Base-by-base conservation (phyloP, 2,888 invertebrate species). In the Perithous albicinctus region DNA sequence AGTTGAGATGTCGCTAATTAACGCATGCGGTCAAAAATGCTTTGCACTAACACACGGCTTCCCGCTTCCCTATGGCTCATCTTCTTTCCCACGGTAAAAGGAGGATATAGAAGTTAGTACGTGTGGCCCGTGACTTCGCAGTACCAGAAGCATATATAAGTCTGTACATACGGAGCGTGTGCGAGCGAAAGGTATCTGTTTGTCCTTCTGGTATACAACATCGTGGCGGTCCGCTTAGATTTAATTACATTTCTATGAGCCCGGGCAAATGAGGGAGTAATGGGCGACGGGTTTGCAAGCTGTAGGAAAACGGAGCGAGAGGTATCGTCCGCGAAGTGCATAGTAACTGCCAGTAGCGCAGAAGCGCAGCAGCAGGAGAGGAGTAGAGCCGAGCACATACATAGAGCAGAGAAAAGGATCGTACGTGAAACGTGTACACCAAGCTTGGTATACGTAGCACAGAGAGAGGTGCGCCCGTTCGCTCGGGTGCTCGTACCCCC, bases 171-270 rank as follows among this genome's bases (percentile, higher is more conserved):
- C 6, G 20, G 18, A 5, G 18, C 2, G 3, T 7, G 20, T 20
- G 20, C 8, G 23, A 51, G 51, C 23, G 4, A 51, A 23, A 51
- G 23, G 1, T 23, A 32, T n/a, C 8, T 35, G 32, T 18, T n/a
- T 7, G 59, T 18, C 32, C 18, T 18, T 7, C 7, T 8, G 59
- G 18, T 38, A 43, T 12, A 84, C 82, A 81, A 78, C 78, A 80
- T 83, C 84, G 73, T 38, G 83, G 85, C 85, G 84, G 86, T 88
- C 76, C 85, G 86, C 85, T 87, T 84, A 83, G 87, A 89, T 88
- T 89, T 88, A 90, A 91, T 91, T 88, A 88, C 88, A 85, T 88
- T 88, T 88, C 87, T 86, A 88, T 86, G 87, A 74, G 86, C 86
- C 83, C 74, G 73, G 85, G 72, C 80, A 86, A 88, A 90, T 88